Evolutionary conservation across 2,888 invertebrate genomes (phyloP), one percentile per base, ranked within the genome.

Genomic region (Archaeoteleia sp.): DNA sequence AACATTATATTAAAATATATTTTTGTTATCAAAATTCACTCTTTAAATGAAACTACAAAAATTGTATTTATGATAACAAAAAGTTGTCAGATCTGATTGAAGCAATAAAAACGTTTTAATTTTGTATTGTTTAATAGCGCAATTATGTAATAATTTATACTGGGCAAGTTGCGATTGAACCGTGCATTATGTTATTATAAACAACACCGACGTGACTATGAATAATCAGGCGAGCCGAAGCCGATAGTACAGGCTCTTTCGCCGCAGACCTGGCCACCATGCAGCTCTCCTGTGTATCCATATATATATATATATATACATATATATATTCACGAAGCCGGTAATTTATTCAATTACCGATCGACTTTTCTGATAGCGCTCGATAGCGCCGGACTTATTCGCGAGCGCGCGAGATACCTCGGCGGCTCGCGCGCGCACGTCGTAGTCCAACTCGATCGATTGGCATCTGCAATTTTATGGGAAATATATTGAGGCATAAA

Each of bases 261-360:
- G 62, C 45, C 62, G 17, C 46, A 23, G n/a, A 13, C n/a, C 45
- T 13, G 29, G 43, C 12, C 63, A 49, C 48, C 55, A 49, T 42
- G 30, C 54, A 42, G 42, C 32, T 40, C 55, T 40, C 42, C 45
- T 35, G 40, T 46, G 51, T 62, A 15, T 30, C 48, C 57, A 40
- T 57, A 57, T 48, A 58, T 42, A n/a, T n/a, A 30, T 10, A 29
- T 20, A 17, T 14, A 39, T 8, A 30, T 14, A n/a, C n/a, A 30
- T 10, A 29, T 20, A 17, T 14, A 39, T 8, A 30, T 14, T 48
- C 45, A 37, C 45, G 10, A 49, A 54, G 60, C 55, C 67, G 57
- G 51, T 67, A 61, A 67, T 62, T 67, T 67, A 67, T 57, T 67
- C 67, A 67, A 67, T 67, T 67, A 67, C 61, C 67, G 67, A 67